Percentiles rank a stretch among this genome's conserved stretches.
Conservation (phyloP, 2,113 vertebrate genomes). For the Dicaeum eximium region DNA sequence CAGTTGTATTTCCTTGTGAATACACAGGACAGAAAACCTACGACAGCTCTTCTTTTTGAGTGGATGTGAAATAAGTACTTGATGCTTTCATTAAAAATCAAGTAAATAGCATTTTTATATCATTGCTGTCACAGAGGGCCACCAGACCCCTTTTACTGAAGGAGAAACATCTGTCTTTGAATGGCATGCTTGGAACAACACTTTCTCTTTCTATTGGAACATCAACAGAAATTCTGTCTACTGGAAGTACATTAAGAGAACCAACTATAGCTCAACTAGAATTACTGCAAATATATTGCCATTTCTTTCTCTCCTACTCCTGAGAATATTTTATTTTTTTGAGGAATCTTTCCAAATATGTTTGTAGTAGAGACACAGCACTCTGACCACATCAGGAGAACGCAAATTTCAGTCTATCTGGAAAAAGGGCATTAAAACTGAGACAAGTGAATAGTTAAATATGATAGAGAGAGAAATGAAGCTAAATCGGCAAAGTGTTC, state of each 20-base stretch:
- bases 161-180: background rate
- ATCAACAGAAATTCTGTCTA: background rate
- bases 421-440: background rate
- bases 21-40: slow-evolving; percentile 1
- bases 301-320: background rate
- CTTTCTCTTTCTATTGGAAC: background rate
- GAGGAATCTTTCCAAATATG: background rate
- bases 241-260: background rate
- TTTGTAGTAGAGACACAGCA: background rate
- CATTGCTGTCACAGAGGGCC: background rate
- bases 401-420: background rate
- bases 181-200: background rate
- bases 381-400: background rate
- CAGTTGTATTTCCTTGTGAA: slow-evolving; percentile 24
- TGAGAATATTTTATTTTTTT: background rate
- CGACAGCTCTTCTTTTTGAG: slow-evolving; percentile 42
- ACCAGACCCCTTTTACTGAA: background rate
- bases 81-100: slow-evolving; percentile 59
- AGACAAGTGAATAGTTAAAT: background rate
- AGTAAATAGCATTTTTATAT: slow-evolving; percentile 45
- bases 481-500: background rate
- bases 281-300: background rate
- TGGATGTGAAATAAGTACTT: slow-evolving; percentile 19
- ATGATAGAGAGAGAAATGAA: background rate
- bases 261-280: background rate